These are phyloP conservation scores for Eupithecia insigniata DNA, from an alignment of 2,888 invertebrate species.

Conservation along the genomic window DNA sequence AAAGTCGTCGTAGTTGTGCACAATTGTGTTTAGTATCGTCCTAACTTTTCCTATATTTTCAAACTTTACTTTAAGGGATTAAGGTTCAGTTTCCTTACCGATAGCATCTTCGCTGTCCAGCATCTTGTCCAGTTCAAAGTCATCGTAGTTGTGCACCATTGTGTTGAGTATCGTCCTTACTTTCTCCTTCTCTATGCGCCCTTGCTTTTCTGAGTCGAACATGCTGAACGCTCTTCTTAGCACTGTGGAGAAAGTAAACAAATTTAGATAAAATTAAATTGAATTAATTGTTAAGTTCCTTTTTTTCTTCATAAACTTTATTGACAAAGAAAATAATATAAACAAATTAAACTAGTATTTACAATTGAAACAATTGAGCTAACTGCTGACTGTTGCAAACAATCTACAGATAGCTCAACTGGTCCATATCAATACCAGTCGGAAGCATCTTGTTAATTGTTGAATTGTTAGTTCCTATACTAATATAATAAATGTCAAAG, in stretches of 20 bases:
- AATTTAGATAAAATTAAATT: background rate
- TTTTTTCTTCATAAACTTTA: too few species aligned
- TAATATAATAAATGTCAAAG: too few species aligned
- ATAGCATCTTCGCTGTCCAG: constrained; percentile 91
- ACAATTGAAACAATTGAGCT: too few species aligned
- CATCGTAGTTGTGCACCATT: constrained; percentile 91
- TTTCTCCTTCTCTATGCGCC: constrained; percentile 91
- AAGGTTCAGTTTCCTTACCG: constrained; percentile 76
- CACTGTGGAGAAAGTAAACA: constrained; percentile 78
- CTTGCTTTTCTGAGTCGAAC: constrained; percentile 92
- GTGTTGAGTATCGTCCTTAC: constrained; percentile 91
- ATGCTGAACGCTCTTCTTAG: constrained; percentile 91
- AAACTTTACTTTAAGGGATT: background rate
- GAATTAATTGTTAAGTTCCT: too few species aligned
- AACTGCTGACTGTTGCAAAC: too few species aligned
- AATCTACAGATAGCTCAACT: too few species aligned
- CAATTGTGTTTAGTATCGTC: constrained; percentile 91
- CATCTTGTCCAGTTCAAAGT: constrained; percentile 89
- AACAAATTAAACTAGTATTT: too few species aligned
- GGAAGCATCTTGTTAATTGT: too few species aligned
- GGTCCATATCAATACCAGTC: too few species aligned
- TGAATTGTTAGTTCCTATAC: too few species aligned
- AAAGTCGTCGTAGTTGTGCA: constrained; percentile 90
- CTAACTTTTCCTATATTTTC: constrained; percentile 89
- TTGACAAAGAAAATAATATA: too few species aligned